Evolutionary conservation across 2,113 vertebrate genomes (phyloP), one percentile per base, ranked within the genome.

Genomic region (Hemibagrus wyckioides): DNA sequence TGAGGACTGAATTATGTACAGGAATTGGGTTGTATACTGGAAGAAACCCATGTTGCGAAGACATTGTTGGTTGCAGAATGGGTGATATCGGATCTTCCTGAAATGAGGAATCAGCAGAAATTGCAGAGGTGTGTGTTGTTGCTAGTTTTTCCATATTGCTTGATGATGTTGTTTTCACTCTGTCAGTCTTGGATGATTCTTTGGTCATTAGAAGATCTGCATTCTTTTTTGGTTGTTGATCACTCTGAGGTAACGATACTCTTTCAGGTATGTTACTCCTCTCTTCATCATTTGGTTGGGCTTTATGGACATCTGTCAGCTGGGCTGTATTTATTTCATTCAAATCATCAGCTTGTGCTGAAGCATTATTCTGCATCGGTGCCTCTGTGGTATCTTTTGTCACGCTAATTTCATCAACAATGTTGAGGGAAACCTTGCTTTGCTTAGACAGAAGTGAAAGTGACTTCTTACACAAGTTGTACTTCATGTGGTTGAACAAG

Each of bases 401-500:
- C 11, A 14, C 50, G 54, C 3, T 50, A 15, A 59, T 54, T n/a
- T 71, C 61, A 69, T 61, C 28, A 25, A 13, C 7, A 11, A 39
- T 52, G 33, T 59, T 54, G 4, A 28, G 14, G 14, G 77, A 30
- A 23, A 96, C 71, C 89, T 94, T 86, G 90, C 94, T 90, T 95
- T 97, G 97, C 90, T 99, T 96, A 0, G 96, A 96, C 54, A 98
- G 92, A 8, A 99, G 90, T 0, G 97, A 98, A 87, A 98, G 97
- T 28, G 98, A 99, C 93, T 99, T 97, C 91, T 97, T 96, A 85
- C 98, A 99, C 90, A 99, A 95, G 50, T 99, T 96, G 0, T 99
- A 99, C 92, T 99, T 99, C 98, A 99, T 99, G 84, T 99, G 98
- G 91, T 99, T 99, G 83, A 99, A 99, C 73, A 99, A 96, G 63